phyloP scores from a whole-genome alignment of 2,797 vertebrate genomes.

The Silurus lanzhouensis region DNA sequence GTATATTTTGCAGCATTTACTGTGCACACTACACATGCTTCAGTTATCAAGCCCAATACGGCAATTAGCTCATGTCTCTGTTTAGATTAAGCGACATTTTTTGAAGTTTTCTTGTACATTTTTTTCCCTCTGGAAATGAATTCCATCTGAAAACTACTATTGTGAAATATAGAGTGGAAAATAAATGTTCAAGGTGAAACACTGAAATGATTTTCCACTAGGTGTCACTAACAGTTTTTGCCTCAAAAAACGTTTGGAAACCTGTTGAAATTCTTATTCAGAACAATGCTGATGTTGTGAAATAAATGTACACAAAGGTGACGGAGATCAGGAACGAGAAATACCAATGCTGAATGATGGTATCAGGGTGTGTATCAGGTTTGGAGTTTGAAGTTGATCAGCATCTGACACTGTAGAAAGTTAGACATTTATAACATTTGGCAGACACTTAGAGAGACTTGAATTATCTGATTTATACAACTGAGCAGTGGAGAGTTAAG shows the following conservation, averaged over 20 bases:
- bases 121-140: no score
- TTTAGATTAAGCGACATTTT: not conserved
- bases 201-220: slow-evolving; percentile 65
- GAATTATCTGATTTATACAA: no score
- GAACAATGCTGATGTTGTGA: not conserved
- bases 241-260: not conserved
- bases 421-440: not conserved
- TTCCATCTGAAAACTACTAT: not conserved
- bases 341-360: not conserved
- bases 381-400: not conserved
- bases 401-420: not conserved
- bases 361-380: not conserved
- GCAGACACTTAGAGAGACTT: no score
- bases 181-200: not conserved
- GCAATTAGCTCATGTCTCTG: not conserved
- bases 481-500: no score
- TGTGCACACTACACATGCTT: not conserved
- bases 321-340: not conserved
- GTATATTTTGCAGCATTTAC: not conserved
- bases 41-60: not conserved
- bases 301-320: not conserved
- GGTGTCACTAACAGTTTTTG: slow-evolving; percentile 70
- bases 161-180: not conserved
- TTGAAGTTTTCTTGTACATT: not conserved
- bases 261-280: not conserved